Percentiles rank a stretch among this genome's conserved stretches.
These are phyloP conservation scores for Pseudochirops cupreus DNA, from an alignment of 2,797 vertebrate species.

Conservation along the genomic window DNA sequence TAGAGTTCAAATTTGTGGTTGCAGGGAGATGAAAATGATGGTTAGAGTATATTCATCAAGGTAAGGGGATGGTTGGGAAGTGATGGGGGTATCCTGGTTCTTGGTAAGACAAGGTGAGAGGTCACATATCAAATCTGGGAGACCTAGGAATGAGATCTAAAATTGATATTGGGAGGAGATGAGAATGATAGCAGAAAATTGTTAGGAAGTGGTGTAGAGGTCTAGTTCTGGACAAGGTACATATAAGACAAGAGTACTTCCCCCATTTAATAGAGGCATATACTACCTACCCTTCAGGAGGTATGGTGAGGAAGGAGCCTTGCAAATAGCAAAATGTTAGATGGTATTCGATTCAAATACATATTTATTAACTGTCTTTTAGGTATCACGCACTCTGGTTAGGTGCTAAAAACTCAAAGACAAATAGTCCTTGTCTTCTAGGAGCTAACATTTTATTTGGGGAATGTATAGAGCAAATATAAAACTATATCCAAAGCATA, in stretches of 20 bases:
- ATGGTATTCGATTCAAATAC: background rate
- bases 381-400: background rate
- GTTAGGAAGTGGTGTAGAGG: background rate
- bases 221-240: background rate
- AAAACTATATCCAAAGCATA: background rate
- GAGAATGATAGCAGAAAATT: background rate
- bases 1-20: background rate
- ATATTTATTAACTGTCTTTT: background rate
- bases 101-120: background rate
- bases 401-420: background rate
- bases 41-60: background rate
- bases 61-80: background rate
- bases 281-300: background rate
- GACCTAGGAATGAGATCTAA: background rate
- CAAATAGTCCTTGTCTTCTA: background rate
- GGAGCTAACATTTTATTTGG: background rate
- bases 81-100: background rate
- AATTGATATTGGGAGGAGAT: background rate
- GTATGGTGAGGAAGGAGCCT: background rate
- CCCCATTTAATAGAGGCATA: background rate
- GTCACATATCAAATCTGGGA: background rate
- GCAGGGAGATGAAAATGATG: background rate
- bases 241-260: background rate
- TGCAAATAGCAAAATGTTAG: background rate
- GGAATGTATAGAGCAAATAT: background rate